Percentiles rank a stretch among this genome's conserved stretches.
Conservation (phyloP, 2,888 invertebrate genomes). For the Meteorus colon region DNA sequence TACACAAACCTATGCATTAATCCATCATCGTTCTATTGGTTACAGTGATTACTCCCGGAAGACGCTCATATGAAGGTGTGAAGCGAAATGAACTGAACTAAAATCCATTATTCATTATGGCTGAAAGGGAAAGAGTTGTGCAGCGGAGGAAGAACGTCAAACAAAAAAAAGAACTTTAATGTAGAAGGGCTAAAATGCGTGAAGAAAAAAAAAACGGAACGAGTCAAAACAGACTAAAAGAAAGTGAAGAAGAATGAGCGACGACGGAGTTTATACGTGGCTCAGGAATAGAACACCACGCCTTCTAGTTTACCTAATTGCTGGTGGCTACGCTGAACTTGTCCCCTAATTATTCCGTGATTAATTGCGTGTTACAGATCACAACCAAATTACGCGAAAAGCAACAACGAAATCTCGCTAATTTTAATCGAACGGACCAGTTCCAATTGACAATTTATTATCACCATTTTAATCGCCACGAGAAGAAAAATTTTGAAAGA, state of each 20-base stretch:
- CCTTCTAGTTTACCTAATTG: constrained; percentile 72
- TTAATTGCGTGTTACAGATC: constrained; percentile 58
- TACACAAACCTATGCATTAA: neutral
- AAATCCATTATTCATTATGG: constrained; percentile 17
- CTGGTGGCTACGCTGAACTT: constrained; percentile 67
- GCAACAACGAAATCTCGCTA: constrained; percentile 65
- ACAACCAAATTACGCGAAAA: constrained; percentile 55
- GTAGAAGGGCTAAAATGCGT: neutral
- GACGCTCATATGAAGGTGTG: constrained; percentile 8
- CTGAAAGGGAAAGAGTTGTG: constrained; percentile 13
- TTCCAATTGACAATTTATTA: neutral
- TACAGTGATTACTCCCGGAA: constrained; percentile 42
- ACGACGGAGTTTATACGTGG: constrained; percentile 49
- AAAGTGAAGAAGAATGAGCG: constrained; percentile 40
- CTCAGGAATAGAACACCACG: constrained; percentile 71
- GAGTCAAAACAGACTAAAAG: constrained; percentile 11
- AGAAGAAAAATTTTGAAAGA: neutral
- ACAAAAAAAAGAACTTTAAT: neutral
- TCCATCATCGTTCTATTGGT: constrained; percentile 21
- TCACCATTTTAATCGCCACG: neutral
- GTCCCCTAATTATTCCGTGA: constrained; percentile 72
- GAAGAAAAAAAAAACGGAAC: constrained; percentile 18
- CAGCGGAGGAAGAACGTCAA: neutral
- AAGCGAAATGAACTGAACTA: neutral
- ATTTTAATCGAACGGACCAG: constrained; percentile 57